Conservation (phyloP, 1,140 invertebrate species). For the Venturia canescens region DNA sequence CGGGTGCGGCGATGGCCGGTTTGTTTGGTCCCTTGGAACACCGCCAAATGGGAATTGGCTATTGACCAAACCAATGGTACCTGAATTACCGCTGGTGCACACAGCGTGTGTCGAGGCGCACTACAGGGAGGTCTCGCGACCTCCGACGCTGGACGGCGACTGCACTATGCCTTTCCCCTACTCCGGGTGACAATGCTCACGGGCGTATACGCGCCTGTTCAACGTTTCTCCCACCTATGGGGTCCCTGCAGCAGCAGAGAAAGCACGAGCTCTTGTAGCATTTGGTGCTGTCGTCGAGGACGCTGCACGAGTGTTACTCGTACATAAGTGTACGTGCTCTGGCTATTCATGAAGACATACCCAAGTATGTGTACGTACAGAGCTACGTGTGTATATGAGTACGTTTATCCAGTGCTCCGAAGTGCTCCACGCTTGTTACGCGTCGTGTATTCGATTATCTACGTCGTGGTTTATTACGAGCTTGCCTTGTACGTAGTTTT, state of each 20-base stretch:
- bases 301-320: background rate
- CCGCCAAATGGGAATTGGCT: conserved; percentile 76
- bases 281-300: background rate
- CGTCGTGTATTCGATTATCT: conserved; percentile 75
- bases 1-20: conserved; percentile 53
- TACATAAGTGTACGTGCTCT: too few species aligned
- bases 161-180: conserved; percentile 16
- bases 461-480: conserved; percentile 70
- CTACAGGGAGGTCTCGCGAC: conserved; percentile 50
- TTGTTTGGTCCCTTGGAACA: conserved; percentile 71
- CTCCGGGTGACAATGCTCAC: background rate
- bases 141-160: conserved; percentile 2
- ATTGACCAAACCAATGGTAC: conserved; percentile 75
- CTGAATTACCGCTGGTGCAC: conserved; percentile 69
- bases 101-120: conserved; percentile 12
- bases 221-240: background rate
- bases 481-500: background rate
- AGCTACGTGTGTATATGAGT: background rate
- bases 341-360: background rate
- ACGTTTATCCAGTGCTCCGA: conserved; percentile 55
- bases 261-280: background rate
- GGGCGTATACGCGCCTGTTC: conserved; percentile 7
- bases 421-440: conserved; percentile 69
- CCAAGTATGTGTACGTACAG: background rate
- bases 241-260: conserved; percentile 45